Percentiles rank a stretch among this genome's conserved stretches.
Conservation (phyloP, 2,797 vertebrate genomes). For the Brotula barbata region DNA sequence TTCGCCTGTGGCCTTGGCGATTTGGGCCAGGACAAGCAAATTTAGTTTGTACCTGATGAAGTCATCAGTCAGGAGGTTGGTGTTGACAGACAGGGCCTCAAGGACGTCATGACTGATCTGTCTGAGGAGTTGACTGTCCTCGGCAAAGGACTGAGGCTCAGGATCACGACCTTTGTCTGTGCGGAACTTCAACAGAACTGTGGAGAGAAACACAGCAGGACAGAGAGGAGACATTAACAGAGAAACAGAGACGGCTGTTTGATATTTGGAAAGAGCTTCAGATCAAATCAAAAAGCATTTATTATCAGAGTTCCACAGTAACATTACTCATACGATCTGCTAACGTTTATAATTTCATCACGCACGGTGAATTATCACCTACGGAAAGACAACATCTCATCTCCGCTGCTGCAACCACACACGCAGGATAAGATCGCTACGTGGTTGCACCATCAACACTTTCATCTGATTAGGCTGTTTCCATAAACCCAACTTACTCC, state of each 20-base stretch:
- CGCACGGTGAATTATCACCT: constrained; percentile 25
- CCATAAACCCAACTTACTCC: constrained; percentile 32
- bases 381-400: constrained; percentile 51
- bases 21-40: too few species aligned
- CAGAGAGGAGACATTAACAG: neutral
- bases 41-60: constrained; percentile 82
- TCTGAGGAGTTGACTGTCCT: constrained; percentile 79
- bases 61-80: constrained; percentile 82
- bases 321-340: constrained; percentile 39
- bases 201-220: neutral
- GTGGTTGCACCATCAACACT: constrained; percentile 58
- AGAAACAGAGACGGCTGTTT: neutral
- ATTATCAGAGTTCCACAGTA: constrained; percentile 12
- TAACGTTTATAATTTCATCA: constrained; percentile 52
- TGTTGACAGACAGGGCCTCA: constrained; percentile 74
- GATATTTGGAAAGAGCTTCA: constrained; percentile 35
- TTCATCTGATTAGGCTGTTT: constrained; percentile 45
- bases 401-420: constrained; percentile 25
- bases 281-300: neutral
- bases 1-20: too few species aligned
- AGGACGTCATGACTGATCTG: constrained; percentile 86
- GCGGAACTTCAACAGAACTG: constrained; percentile 91
- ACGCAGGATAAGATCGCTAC: constrained; percentile 42
- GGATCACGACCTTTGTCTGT: constrained; percentile 88
- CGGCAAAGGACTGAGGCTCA: constrained; percentile 69